Evolutionary conservation across 1,140 invertebrate species (phyloP), one percentile per base, ranked within the genome.

Genomic region (Drosophila tsacasi): DNA sequence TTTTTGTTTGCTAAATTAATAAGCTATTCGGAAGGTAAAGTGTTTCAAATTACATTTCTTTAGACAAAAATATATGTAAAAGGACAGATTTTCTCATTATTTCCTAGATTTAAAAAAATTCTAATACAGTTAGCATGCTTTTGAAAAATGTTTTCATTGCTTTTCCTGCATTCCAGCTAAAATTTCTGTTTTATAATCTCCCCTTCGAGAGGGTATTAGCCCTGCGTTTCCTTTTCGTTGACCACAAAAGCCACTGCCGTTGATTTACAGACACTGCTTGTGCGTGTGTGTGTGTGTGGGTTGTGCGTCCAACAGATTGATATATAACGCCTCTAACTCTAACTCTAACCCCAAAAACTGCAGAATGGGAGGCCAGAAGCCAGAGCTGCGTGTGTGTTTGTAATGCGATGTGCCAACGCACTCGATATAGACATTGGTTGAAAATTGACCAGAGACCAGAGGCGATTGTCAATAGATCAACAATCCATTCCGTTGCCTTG

Each of bases 181-280:
- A 17, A n/a, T 27, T 15, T 25, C 5, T 49, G n/a, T 0, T 0
- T 8, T 25, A 9, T 25, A 17, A 27, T n/a, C 15, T 6, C 13
- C 8, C n/a, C 0, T 19, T 15, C 4, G 1, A 57, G 3, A 39
- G 54, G 54, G 54, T 57, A 25, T 57, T 39, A 39, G 21, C 21
- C 1, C 15, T 39, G 21, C 54, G 35, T 25, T 42, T n/a, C 57
- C 12, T n/a, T n/a, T 42, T 10, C 8, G 15, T 39, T 58, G 13
- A 19, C 59, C 50, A 12, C 21, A 57, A 39, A 17, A n/a, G 23
- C 44, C 47, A 32, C 60, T 76, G 55, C 50, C 74, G 77, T 83
- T 87, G 84, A 87, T 87, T 89, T 89, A 64, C 84, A 75, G 80
- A 74, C 76, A 67, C 62, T 83, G 77, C 83, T 89, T 83, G 80